Evolutionary conservation across 1,140 invertebrate species (phyloP).

Genomic region (Brachionus rubens): DNA sequence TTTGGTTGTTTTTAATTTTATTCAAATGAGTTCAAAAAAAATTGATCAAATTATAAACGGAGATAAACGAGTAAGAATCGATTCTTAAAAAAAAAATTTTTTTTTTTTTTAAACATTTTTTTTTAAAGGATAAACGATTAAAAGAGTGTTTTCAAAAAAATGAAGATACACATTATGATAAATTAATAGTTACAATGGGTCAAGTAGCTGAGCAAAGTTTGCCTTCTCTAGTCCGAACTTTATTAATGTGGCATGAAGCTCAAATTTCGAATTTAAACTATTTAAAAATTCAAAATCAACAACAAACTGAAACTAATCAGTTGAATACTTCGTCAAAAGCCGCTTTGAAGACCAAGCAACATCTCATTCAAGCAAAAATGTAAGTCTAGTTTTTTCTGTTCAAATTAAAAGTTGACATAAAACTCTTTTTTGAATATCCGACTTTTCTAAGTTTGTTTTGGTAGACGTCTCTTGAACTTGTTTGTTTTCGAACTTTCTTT

Average conservation of each 20-base stretch:
- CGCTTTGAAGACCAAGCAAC: not conserved
- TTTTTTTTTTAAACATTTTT: conserved; percentile 62
- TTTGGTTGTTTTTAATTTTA: conserved; percentile 40
- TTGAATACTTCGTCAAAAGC: not conserved
- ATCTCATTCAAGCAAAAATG: not conserved
- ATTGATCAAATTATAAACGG: conserved; percentile 4
- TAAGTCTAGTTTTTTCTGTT: not conserved
- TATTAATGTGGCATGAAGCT: conserved; percentile 92
- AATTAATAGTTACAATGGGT: conserved; percentile 84
- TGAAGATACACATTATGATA: conserved; percentile 90
- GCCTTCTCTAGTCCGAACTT: conserved; percentile 84
- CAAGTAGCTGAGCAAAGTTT: conserved; percentile 93
- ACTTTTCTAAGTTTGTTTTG: too few relatives aligned
- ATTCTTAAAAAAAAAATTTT: not conserved
- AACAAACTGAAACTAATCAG: not conserved
- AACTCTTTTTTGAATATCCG: too few relatives aligned
- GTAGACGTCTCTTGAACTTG: too few relatives aligned
- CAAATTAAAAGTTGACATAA: not conserved
- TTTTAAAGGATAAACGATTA: conserved; percentile 71
- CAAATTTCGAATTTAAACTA: conserved; percentile 66
- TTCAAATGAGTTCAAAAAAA: conserved; percentile 28
- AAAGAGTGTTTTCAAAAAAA: conserved; percentile 89
- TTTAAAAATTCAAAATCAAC: conserved; percentile 15
- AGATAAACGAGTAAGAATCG: conserved; percentile 1
- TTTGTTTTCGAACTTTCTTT: too few relatives aligned